Conservation (phyloP, 2,113 vertebrate species). For the Oreotragus oreotragus region DNA sequence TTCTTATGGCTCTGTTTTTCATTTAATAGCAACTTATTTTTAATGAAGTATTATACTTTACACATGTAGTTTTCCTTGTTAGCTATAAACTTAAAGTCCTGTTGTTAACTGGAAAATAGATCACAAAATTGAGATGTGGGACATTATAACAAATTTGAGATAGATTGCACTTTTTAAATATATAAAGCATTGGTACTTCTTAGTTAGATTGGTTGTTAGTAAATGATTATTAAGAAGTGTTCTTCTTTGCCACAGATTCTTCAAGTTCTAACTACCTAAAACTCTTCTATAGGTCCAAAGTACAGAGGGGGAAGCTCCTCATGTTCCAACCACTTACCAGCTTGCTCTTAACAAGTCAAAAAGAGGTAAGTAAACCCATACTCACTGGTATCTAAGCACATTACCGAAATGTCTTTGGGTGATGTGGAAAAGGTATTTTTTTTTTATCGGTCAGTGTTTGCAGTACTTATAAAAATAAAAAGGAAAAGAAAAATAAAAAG, state of each 20-base stretch:
- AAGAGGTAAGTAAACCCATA: constrained; percentile 78
- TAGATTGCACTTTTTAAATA: not conserved
- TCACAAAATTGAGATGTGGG: not conserved
- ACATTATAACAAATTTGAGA: not conserved
- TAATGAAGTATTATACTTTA: not conserved
- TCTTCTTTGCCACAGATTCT: not conserved
- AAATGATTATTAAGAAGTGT: not conserved
- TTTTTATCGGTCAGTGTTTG: not conserved
- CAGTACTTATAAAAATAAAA: not conserved
- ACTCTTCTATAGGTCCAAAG: constrained; percentile 87
- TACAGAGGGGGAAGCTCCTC: constrained; percentile 89
- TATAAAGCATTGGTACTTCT: not conserved
- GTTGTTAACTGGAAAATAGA: not conserved
- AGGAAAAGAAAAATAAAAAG: no score
- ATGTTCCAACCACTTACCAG: constrained; percentile 75
- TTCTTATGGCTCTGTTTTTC: not conserved
- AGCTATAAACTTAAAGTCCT: not conserved
- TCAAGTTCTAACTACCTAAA: constrained; percentile 51
- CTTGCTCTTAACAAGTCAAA: constrained; percentile 80
- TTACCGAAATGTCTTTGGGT: not conserved
- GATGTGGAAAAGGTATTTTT: not conserved
- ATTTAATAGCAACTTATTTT: not conserved
- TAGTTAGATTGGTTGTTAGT: not conserved
- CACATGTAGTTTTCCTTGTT: not conserved
- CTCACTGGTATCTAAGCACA: not conserved